Evolutionary conservation across 2,113 vertebrate genomes (phyloP).

Genomic region (Numenius arquata): DNA sequence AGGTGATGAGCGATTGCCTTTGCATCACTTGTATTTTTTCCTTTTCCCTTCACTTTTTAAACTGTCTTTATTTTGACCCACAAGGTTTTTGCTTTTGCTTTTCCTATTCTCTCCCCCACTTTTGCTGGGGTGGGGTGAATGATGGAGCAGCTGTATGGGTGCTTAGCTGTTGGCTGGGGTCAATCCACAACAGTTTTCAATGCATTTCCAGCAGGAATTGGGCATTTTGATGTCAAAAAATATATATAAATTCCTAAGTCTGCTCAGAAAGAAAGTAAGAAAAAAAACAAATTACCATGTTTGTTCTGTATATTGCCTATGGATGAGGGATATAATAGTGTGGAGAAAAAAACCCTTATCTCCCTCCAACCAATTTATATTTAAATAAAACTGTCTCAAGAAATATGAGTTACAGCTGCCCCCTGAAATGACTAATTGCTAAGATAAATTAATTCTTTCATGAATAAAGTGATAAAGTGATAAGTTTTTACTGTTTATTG

Average conservation of each 20-base stretch:
- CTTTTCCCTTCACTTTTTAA: not conserved
- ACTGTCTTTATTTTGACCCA: not conserved
- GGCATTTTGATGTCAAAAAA: not conserved
- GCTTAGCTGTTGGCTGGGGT: not conserved
- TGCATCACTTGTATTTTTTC: not conserved
- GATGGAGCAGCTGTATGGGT: rapidly evolving
- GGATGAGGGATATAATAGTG: not conserved
- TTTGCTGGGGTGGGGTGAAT: not conserved
- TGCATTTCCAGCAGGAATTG: not conserved
- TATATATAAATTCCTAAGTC: not conserved
- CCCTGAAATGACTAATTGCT: constrained; percentile 38
- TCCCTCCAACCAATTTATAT: constrained; percentile 16
- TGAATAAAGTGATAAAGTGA: constrained; percentile 26
- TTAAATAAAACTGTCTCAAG: constrained; percentile 30
- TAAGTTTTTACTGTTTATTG: constrained; percentile 13
- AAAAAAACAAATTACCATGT: not conserved
- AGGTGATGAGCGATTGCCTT: not conserved
- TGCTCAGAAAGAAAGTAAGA: not conserved
- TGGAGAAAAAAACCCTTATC: not conserved
- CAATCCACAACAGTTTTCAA: not conserved
- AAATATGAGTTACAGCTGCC: not conserved
- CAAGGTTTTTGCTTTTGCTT: not conserved
- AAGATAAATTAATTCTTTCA: constrained; percentile 61
- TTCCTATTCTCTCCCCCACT: not conserved
- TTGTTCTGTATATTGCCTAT: not conserved